Evolutionary conservation across 2,113 vertebrate species (phyloP), one percentile per base, ranked within the genome.

Genomic region (Lutjanus erythropterus): DNA sequence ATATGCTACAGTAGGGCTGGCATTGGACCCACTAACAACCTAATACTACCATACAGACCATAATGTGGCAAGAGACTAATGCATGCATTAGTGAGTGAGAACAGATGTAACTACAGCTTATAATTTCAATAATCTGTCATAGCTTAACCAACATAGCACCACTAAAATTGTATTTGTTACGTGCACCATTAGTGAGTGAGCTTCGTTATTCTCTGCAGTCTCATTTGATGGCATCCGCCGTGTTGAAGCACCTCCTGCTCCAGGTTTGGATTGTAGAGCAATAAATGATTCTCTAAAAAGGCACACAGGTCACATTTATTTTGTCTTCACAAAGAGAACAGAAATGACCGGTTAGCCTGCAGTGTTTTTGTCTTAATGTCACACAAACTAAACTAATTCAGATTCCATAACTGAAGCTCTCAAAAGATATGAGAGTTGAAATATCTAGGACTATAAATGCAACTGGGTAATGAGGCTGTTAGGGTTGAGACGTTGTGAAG

Each of bases 291-390:
- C 69, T 64, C 61, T 72, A 61, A 78, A 37, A 91, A 94, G 91
- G 90, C 92, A 93, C 91, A 70, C 27, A 68, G 79, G 88, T 87
- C 71, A 72, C 49, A 35, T 58, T 60, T 72, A 41, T 55, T 84
- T 78, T 68, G 55, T 81, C 47, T 74, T 73, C 52, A 50, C 21
- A 39, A 47, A 33, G 61, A 68, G 67, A 88, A 70, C 41, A 62
- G 79, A 75, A 69, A 78, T 64, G 72, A 74, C 71, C 21, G 9
- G 37, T 39, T 39, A 52, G 49, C 64, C 62, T 47, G 64, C 42
- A 58, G 29, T 47, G 66, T 47, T 41, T 50, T 56, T 79, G 56
- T 68, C 41, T 44, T 37, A 65, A 29, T 14, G n/a, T 68, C 67
- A 80, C 35, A 46, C 6, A 74, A n/a, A 46, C 14, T 31, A 9